Evolutionary conservation across 1,140 invertebrate species (phyloP).

Genomic region (Drosophila leontia): DNA sequence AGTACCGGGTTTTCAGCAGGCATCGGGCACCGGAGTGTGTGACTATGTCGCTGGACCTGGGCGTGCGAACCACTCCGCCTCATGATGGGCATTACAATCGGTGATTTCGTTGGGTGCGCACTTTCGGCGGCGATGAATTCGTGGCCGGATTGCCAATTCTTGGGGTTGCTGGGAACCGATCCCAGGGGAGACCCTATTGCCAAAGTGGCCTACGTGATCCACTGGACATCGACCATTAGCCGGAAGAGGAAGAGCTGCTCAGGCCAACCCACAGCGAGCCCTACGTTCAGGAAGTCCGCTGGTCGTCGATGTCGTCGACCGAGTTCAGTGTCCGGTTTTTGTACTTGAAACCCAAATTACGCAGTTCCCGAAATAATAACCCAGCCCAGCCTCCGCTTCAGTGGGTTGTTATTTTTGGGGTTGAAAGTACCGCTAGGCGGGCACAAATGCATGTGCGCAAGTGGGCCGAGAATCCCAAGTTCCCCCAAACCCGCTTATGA

Average conservation of each 20-base stretch:
- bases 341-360: constrained; percentile 82
- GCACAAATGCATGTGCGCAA: constrained; percentile 53
- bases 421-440: constrained; percentile 71
- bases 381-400: constrained; percentile 25
- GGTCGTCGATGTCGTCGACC: constrained; percentile 25
- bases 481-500: constrained; percentile 48
- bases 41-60: constrained; percentile 44
- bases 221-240: constrained; percentile 35
- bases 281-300: constrained; percentile 57
- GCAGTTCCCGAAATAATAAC: constrained; percentile 71
- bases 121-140: constrained; percentile 1
- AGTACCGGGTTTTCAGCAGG: constrained; percentile 4
- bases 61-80: constrained; percentile 61
- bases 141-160: constrained; percentile 47
- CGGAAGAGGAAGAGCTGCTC: constrained; percentile 50
- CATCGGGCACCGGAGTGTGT: constrained; percentile 21
- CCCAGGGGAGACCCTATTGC: constrained; percentile 23
- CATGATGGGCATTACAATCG: constrained; percentile 57
- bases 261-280: constrained; percentile 20
- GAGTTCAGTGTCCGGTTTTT: constrained; percentile 76
- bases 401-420: constrained; percentile 52
- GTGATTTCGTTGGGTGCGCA: constrained; percentile 28
- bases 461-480: constrained; percentile 27
- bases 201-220: constrained; percentile 53
- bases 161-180: background rate